These are phyloP conservation scores for Hypolimnas misippus DNA, from an alignment of 2,888 invertebrate genomes.

Conservation along the genomic window DNA sequence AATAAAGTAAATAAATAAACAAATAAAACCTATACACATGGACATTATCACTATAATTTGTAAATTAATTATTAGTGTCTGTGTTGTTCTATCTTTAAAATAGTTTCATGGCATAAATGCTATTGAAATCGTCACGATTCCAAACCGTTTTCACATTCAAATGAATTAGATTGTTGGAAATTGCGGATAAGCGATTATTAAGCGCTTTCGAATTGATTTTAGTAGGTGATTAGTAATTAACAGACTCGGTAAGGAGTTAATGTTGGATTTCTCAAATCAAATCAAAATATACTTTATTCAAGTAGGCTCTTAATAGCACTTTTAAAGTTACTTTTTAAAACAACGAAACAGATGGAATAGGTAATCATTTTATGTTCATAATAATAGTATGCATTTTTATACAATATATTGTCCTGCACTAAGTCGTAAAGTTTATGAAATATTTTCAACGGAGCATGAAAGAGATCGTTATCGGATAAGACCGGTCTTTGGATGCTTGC, in stretches of 20 bases:
- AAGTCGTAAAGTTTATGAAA: background rate
- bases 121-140: background rate
- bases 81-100: background rate
- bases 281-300: too few relatives aligned
- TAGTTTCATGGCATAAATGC: background rate
- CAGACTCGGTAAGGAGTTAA: too few relatives aligned
- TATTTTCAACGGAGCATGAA: background rate
- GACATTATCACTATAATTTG: too few relatives aligned
- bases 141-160: slow-evolving; percentile 1
- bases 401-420: background rate
- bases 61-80: too few relatives aligned
- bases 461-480: background rate
- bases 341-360: too few relatives aligned
- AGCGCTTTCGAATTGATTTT: background rate
- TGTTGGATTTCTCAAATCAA: too few relatives aligned
- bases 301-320: too few relatives aligned
- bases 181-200: background rate
- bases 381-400: background rate
- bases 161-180: background rate
- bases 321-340: too few relatives aligned
- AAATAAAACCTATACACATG: too few relatives aligned
- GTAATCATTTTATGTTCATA: background rate
- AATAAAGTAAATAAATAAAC: too few relatives aligned
- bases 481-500: background rate
- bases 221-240: background rate